Evolutionary conservation across 2,888 invertebrate species (phyloP), one percentile per base, ranked within the genome.

Genomic region (Morpho deidamia): DNA sequence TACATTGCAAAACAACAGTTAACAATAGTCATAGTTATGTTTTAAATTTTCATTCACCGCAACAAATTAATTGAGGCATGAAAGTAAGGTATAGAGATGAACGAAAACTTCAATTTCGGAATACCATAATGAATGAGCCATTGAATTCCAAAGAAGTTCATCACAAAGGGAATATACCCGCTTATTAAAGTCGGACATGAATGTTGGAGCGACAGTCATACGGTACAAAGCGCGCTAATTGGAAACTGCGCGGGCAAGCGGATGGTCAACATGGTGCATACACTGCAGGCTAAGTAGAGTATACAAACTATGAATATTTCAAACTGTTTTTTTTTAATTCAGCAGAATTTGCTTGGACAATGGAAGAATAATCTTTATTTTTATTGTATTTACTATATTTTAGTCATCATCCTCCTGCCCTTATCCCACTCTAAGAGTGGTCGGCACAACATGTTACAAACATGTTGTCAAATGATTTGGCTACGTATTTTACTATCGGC

Each of bases 181-280:
- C 64, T 62, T 66, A 67, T 64, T 66, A 63, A 61, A 58, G 51
- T 56, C 50, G 52, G 53, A 55, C 54, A 58, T 60, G 60, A 62
- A 62, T 62, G 56, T 62, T 58, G 55, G 46, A 59, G 65, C 62
- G 66, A 74, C 72, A 70, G 67, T 66, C 65, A 56, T 59, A 46
- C 54, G 70, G 69, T 76, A 74, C 79, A 80, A 76, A 74, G 75
- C 60, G 58, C 52, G 69, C 81, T 83, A 83, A 83, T 83, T 83
- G 82, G 80, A 75, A 76, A 74, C 77, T 72, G 72, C 68, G 64
- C 68, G 66, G 63, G 55, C 64, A 61, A 70, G 70, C 71, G 69
- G 71, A 67, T 69, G 77, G 75, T 74, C 76, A 78, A 72, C 73
- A 65, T 50, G 56, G 60, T 58, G 64, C 65, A 54, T 71, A 62